Base-by-base conservation (phyloP, 2,113 vertebrate genomes). In the Amphiprion percula region DNA sequence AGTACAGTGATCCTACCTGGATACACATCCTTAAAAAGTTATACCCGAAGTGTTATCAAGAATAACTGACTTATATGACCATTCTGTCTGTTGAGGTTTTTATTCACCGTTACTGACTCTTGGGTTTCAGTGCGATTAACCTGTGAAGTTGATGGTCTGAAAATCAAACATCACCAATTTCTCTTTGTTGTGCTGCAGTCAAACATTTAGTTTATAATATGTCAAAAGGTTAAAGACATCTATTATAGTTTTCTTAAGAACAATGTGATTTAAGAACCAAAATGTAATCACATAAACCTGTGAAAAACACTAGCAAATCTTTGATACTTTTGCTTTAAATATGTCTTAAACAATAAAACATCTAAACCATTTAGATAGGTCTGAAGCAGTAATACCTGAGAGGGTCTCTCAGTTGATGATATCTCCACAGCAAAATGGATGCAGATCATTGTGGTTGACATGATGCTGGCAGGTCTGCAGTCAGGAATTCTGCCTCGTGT, bases 1-100 rank as follows among this genome's bases (percentile, higher is more conserved):
- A 97, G 95, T 96, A 47, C 47, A 10, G 14, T 11, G 28, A 21
- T 56, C 15, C 47, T 10, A 55, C 44, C 41, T 41, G 30, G 30
- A 50, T 26, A 24, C 21, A 23, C 37, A 62, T 59, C 26, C 8
- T 60, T 21, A 14, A 47, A 1, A 54, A 68, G 33, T 69, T 19
- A 46, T 5, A 58, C 15, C 4, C 0, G 1, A 39, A 10, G 46
- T 39, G 41, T 3, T n/a, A 21, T 21, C 49, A 52, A 19, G 19
- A 52, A 19, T 52, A n/a, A 44, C 12, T 12, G 2, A 12, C 41
- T 44, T 3, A 44, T 44, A 30, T 41, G 39, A 10, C 6, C 12
- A 15, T 7, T 44, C 33, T 37, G 33, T 44, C 41, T 44, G 8
- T 44, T 8, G 41, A 15, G 11, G 41, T 44, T 2, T 44, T 15